Conservation (phyloP, 2,888 invertebrate genomes). For the Aproaerema taeniolella region DNA sequence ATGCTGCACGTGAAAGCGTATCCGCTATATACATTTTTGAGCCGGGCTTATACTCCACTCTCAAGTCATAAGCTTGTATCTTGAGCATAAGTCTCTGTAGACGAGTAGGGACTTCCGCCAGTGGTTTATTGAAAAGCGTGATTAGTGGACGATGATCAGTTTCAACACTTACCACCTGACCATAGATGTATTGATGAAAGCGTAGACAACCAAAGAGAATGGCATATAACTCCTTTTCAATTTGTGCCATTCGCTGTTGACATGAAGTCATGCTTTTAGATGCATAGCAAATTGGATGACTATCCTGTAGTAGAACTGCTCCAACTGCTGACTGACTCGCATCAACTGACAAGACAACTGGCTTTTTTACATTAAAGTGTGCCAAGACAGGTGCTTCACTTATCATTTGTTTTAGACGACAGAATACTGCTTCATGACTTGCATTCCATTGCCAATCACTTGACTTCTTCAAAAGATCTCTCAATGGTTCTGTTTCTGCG, state of each 20-base stretch:
- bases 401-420: not conserved
- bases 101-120: conserved; percentile 12
- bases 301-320: conserved; percentile 13
- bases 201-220: conserved; percentile 13
- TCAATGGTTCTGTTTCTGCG: conserved; percentile 2
- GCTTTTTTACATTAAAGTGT: conserved; percentile 10
- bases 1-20: not conserved
- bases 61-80: conserved; percentile 14
- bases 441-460: not conserved
- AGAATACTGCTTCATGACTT: not conserved
- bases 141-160: conserved; percentile 17
- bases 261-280: conserved; percentile 11
- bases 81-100: conserved; percentile 17
- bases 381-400: conserved; percentile 13
- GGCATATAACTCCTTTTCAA: conserved; percentile 18
- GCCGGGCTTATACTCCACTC: conserved; percentile 15
- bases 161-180: not conserved
- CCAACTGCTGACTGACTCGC: conserved; percentile 13
- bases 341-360: conserved; percentile 15
- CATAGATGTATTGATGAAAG: conserved; percentile 15
- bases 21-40: conserved; percentile 4
- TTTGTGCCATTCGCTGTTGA: conserved; percentile 9
- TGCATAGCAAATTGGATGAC: conserved; percentile 14
- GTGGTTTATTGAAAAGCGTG: conserved; percentile 16
- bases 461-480: conserved; percentile 4